Percentiles rank a stretch among this genome's conserved stretches.
phyloP scores from a whole-genome alignment of 2,113 vertebrate species.

The Odontesthes bonariensis region DNA sequence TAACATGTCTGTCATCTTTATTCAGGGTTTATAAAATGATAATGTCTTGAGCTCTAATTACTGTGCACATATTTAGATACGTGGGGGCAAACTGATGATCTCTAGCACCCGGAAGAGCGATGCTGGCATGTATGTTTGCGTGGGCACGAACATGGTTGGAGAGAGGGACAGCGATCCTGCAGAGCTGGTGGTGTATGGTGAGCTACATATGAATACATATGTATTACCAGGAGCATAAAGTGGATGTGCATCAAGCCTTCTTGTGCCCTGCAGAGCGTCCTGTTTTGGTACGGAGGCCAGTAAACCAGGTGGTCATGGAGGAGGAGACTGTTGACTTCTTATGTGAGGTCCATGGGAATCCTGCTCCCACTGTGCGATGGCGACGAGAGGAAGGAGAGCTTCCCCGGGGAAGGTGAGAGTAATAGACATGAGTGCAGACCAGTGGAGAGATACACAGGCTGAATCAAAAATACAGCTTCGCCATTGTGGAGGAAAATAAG shows the following conservation, averaged over 20 bases:
- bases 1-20: slow-evolving; percentile 4
- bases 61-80: slow-evolving; percentile 86
- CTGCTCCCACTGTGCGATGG: slow-evolving; percentile 94
- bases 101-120: slow-evolving; percentile 95
- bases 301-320: slow-evolving; percentile 93
- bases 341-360: slow-evolving; percentile 96
- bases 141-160: slow-evolving; percentile 98
- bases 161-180: slow-evolving; percentile 97
- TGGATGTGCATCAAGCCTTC: not conserved
- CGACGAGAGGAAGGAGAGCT: slow-evolving; percentile 94
- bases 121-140: slow-evolving; percentile 96
- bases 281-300: slow-evolving; percentile 93
- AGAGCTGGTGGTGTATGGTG: slow-evolving; percentile 95
- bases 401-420: slow-evolving; percentile 90
- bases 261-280: slow-evolving; percentile 83
- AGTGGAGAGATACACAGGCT: slow-evolving; percentile 12
- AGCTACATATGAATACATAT: slow-evolving; percentile 11
- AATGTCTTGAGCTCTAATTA: slow-evolving; percentile 6
- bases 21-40: not conserved
- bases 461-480: slow-evolving; percentile 7
- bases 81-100: slow-evolving; percentile 96
- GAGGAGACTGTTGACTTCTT: slow-evolving; percentile 95
- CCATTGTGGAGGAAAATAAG: not conserved
- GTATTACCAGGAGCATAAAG: not conserved
- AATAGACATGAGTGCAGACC: not conserved